A percentile compares a stretch with the other conserved stretches of the same genome.
Conservation (phyloP, 2,113 vertebrate genomes). For the Ascaphus truei region DNA sequence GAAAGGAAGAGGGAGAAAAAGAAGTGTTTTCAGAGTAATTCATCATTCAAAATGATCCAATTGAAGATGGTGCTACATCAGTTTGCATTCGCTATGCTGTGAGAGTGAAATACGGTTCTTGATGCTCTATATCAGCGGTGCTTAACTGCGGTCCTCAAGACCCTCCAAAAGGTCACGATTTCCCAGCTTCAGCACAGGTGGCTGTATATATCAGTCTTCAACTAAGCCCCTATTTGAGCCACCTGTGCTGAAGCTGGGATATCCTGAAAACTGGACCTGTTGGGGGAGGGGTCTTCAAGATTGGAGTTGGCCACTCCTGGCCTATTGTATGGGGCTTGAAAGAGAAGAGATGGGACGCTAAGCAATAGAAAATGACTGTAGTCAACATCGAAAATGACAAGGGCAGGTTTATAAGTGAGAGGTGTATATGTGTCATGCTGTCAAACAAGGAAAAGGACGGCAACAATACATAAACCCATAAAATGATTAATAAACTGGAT, state of each 20-base stretch:
- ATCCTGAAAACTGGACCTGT: too few species aligned
- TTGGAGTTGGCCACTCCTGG: too few species aligned
- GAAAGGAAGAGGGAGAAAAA: neutral
- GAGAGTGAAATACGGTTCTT: neutral
- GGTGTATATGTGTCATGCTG: constrained; percentile 6
- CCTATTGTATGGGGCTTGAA: constrained; percentile 1
- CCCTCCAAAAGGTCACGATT: too few species aligned
- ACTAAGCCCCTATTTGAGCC: too few species aligned
- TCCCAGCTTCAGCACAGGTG: too few species aligned
- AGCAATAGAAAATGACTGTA: constrained; percentile 19
- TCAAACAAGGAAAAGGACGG: neutral
- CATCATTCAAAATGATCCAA: neutral
- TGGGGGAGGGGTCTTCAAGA: too few species aligned
- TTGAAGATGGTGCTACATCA: neutral
- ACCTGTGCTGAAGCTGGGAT: too few species aligned
- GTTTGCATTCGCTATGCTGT: neutral
- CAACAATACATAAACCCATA: neutral
- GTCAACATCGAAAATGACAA: constrained; percentile 14
- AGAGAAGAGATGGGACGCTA: neutral
- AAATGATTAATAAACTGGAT: too few species aligned
- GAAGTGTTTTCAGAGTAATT: neutral
- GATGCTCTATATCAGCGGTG: too few species aligned
- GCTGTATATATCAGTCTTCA: too few species aligned
- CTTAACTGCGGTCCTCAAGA: too few species aligned
- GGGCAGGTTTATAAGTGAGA: constrained; percentile 11